These are phyloP conservation scores for Heterochromis multidens DNA, from an alignment of 2,113 vertebrate genomes.

Conservation along the genomic window DNA sequence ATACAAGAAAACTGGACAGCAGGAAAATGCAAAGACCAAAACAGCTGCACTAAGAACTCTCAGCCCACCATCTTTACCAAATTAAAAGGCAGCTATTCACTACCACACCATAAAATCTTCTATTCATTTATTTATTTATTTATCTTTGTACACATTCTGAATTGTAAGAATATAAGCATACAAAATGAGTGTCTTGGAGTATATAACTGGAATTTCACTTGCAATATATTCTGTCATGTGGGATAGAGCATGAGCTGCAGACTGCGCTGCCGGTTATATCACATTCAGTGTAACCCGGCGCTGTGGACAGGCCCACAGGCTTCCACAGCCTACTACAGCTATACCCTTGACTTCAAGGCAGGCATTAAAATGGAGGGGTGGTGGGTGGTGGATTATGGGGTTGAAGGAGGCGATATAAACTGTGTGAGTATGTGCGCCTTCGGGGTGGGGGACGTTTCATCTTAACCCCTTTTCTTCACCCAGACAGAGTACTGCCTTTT, in stretches of 20 bases:
- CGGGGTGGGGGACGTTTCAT: slow-evolving; percentile 35
- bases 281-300: slow-evolving; percentile 44
- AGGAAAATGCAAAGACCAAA: slow-evolving; percentile 5
- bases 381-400: slow-evolving; percentile 56
- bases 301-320: slow-evolving; percentile 67
- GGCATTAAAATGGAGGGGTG: slow-evolving; percentile 69
- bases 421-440: slow-evolving; percentile 11
- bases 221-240: slow-evolving; percentile 58
- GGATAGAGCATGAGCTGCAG: slow-evolving; percentile 54
- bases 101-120: background rate
- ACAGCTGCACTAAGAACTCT: background rate
- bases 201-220: slow-evolving; percentile 49
- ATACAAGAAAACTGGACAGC: background rate
- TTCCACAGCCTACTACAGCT: slow-evolving; percentile 46
- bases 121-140: background rate
- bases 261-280: slow-evolving; percentile 60
- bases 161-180: background rate
- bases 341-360: slow-evolving; percentile 69
- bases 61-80: background rate
- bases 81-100: background rate
- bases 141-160: background rate
- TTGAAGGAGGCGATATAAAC: slow-evolving; percentile 32
- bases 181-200: slow-evolving; percentile 35
- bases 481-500: background rate
- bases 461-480: slow-evolving; percentile 50